These are phyloP conservation scores for Latrodectus elegans DNA, from an alignment of 2,888 invertebrate genomes.

Conservation along the genomic window DNA sequence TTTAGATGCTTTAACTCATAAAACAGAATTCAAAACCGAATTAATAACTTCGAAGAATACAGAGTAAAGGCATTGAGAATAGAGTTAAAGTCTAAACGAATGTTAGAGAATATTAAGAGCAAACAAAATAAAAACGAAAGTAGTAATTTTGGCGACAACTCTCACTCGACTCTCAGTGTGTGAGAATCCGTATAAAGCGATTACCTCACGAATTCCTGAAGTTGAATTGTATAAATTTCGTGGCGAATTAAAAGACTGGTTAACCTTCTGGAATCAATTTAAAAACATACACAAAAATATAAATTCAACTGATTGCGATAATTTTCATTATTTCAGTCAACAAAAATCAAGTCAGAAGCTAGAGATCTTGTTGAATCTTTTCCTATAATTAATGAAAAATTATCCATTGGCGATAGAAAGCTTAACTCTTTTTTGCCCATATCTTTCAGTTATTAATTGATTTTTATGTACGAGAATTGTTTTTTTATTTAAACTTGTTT, in stretches of 20 bases:
- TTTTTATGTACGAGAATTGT: constrained; percentile 30
- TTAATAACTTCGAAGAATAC: no score
- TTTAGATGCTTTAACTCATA: no score
- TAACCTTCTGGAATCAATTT: no score
- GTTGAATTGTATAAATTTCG: constrained; percentile 12
- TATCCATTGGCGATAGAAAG: constrained; percentile 16
- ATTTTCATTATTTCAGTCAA: no score
- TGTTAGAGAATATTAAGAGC: no score
- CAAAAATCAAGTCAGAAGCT: constrained; percentile 22
- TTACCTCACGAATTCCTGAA: constrained; percentile 9
- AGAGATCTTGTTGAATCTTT: constrained; percentile 10
- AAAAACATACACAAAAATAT: no score
- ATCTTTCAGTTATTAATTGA: constrained; percentile 14
- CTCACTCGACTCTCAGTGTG: background rate
- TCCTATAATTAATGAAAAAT: constrained; percentile 24
- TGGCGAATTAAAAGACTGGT: constrained; percentile 15
- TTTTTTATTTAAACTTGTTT: constrained; percentile 10
- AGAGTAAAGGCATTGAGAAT: no score
- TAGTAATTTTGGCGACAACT: no score
- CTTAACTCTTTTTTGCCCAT: constrained; percentile 2
- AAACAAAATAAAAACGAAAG: no score
- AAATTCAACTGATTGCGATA: no score
- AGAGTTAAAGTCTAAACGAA: no score
- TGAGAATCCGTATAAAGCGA: background rate
- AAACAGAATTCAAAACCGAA: no score